Evolutionary conservation across 2,888 invertebrate genomes (phyloP), one percentile per base, ranked within the genome.

Genomic region (Cerastis leucographa): DNA sequence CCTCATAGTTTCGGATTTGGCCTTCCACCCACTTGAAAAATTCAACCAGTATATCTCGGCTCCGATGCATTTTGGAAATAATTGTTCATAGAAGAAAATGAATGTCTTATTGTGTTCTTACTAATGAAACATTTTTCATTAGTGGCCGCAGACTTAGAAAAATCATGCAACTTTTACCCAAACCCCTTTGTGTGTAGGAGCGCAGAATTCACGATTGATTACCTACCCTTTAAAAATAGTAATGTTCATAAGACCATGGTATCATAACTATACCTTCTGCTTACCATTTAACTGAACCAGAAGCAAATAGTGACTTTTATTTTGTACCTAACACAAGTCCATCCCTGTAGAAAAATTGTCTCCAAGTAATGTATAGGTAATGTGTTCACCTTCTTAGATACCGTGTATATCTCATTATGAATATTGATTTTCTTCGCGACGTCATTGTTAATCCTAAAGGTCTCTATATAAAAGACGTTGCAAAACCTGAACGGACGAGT

Each of bases 381-480:
- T 91, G 91, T 92, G 92, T 93, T 93, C 94, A 94, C 90, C 94
- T 92, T 95, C 94, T 95, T 93, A 94, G 91, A 93, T 90, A 87
- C 80, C 59, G 29, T 59, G 90, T 94, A 93, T 95, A 96, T 96
- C 94, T 94, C 92, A 96, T 96, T 96, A 96, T 95, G 94, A 94
- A 94, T 95, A 96, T 96, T 92, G 96, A 96, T 96, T 94, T 93
- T 92, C 85, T 87, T 86, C 84, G 86, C 92, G 92, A 94, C 95
- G 95, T 90, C 90, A 88, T 82, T 85, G 81, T 68, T 94, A 95
- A 96, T 94, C 94, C 94, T 87, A 87, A 84, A 85, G 83, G 89
- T 84, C 80, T 91, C 90, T 90, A 90, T 96, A 96, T 96, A 96
- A 93, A 96, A 96, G 94, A 90, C 90, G 88, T 76, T 75, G 80